Percentiles rank a stretch among this genome's conserved stretches.
These are phyloP conservation scores for Uria lomvia DNA, from an alignment of 2,113 vertebrate genomes.

Conservation along the genomic window DNA sequence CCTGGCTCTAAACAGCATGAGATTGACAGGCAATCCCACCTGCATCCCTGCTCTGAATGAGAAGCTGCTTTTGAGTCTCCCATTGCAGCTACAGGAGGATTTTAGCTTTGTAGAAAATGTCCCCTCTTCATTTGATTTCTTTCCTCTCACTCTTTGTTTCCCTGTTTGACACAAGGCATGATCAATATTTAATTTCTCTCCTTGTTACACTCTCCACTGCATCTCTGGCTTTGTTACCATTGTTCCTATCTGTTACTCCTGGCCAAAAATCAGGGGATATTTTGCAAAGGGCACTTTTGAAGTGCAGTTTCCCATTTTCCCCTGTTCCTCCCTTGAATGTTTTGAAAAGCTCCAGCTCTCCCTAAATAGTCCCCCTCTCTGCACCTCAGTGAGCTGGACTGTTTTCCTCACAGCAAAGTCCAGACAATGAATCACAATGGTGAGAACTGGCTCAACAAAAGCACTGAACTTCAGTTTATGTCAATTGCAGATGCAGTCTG, in stretches of 20 bases:
- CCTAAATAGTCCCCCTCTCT: not conserved
- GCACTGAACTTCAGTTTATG: not conserved
- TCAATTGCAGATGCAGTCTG: not conserved
- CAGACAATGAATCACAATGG: not conserved
- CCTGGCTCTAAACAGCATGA: not conserved
- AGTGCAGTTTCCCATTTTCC: not conserved
- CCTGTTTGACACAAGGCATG: not conserved
- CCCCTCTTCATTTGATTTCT: not conserved
- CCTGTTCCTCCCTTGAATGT: not conserved
- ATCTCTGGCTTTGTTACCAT: not conserved
- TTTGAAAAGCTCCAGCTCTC: not conserved
- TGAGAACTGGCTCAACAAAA: not conserved
- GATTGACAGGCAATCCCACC: not conserved
- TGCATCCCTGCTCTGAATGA: not conserved
- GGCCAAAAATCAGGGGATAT: not conserved
- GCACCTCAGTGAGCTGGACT: not conserved
- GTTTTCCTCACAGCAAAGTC: not conserved
- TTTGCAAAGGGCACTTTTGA: not conserved
- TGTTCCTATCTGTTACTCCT: not conserved
- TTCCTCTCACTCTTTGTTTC: not conserved
- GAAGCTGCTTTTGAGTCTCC: not conserved
- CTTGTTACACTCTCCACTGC: not conserved
- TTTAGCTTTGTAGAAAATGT: not conserved
- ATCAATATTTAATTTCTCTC: conserved; percentile 15
- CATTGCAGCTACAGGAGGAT: not conserved